Percentiles rank a stretch among this genome's conserved stretches.
phyloP scores from a whole-genome alignment of 2,797 vertebrate species.

The Cottoperca gobio region DNA sequence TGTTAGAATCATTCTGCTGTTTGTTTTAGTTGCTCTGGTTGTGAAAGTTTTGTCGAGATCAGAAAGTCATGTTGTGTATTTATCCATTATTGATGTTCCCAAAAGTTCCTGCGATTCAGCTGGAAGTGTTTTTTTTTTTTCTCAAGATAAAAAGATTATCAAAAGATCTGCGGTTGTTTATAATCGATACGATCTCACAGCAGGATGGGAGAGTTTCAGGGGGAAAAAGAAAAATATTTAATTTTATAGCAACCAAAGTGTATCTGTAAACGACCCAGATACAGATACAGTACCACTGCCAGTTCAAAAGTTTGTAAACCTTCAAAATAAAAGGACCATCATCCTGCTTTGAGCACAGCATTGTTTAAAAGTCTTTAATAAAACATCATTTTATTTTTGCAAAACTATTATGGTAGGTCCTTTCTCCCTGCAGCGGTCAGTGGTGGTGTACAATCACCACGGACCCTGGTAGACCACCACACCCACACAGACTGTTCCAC shows the following conservation, averaged over 20 bases:
- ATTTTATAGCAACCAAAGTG: background rate
- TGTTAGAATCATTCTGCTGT: background rate
- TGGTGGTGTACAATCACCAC: too few species aligned
- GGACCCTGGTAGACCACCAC: too few species aligned
- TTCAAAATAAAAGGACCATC: background rate
- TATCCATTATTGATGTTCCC: constrained; percentile 70
- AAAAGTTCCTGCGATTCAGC: constrained; percentile 61
- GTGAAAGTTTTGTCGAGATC: constrained; percentile 54
- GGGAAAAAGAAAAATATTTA: constrained; percentile 15
- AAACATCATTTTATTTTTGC: too few species aligned
- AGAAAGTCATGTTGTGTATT: constrained; percentile 42
- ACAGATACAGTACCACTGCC: background rate
- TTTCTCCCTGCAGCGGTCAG: too few species aligned
- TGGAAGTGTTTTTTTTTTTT: constrained; percentile 28
- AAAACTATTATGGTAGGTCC: too few species aligned
- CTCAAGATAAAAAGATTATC: constrained; percentile 74
- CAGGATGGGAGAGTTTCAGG: constrained; percentile 48
- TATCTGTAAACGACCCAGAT: constrained; percentile 29
- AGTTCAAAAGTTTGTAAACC: background rate
- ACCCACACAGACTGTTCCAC: too few species aligned
- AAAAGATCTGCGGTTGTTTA: constrained; percentile 55
- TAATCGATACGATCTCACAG: constrained; percentile 68
- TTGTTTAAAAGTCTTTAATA: background rate
- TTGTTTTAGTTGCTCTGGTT: constrained; percentile 24
- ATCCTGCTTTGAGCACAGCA: background rate